These are phyloP conservation scores for Prionailurus bengalensis DNA, from an alignment of 2,113 vertebrate species.

Conservation along the genomic window DNA sequence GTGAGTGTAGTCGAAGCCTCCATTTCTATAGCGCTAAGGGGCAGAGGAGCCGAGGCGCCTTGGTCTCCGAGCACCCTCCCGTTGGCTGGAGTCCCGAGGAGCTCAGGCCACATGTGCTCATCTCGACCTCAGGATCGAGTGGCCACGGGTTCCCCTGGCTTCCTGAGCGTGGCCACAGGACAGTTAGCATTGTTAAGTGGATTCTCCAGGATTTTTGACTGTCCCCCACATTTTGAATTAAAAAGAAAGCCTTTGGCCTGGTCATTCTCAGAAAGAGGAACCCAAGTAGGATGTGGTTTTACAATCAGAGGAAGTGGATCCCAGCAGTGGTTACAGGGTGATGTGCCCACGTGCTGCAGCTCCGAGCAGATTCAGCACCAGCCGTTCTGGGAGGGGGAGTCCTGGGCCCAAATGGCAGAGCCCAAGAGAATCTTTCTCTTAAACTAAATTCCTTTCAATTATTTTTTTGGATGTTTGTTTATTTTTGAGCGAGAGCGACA, in stretches of 20 bases:
- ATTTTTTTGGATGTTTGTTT: background rate
- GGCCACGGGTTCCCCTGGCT: background rate
- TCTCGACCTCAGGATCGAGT: background rate
- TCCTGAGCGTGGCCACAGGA: too few species aligned
- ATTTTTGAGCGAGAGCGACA: too few species aligned
- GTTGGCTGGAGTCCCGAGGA: background rate
- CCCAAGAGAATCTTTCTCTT: background rate
- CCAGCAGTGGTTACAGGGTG: fast-evolving
- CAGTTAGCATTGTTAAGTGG: background rate
- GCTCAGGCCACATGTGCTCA: background rate
- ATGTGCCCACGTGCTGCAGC: fast-evolving
- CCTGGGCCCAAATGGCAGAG: background rate
- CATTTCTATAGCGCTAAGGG: background rate
- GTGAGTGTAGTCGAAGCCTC: fast-evolving
- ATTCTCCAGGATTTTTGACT: background rate
- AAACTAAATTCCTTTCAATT: background rate
- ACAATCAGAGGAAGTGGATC: conserved; percentile 39
- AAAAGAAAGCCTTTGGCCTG: background rate
- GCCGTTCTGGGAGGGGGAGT: background rate
- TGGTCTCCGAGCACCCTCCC: background rate
- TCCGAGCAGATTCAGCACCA: background rate
- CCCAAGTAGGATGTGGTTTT: conserved; percentile 62
- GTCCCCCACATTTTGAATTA: background rate
- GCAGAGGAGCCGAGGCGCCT: too few species aligned
- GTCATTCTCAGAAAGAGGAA: conserved; percentile 69